Evolutionary conservation across 2,113 vertebrate genomes (phyloP).

Genomic region (Hippocampus zosterae): DNA sequence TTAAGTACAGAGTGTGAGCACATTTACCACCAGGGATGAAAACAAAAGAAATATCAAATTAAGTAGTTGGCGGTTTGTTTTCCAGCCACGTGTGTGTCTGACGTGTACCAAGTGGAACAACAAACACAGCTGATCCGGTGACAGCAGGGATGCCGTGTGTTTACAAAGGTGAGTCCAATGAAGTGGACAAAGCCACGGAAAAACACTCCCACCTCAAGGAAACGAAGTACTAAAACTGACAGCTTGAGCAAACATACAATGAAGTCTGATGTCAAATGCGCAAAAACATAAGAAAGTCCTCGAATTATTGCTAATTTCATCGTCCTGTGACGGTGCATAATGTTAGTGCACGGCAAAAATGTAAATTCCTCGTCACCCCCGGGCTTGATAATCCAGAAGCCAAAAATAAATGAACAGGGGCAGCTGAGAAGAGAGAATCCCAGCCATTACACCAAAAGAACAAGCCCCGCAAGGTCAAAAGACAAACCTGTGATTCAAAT

Average conservation of each 20-base stretch:
- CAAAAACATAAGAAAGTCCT: background rate
- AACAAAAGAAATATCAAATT: conserved; percentile 11
- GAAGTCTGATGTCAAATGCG: background rate
- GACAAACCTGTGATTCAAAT: background rate
- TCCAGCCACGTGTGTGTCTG: background rate
- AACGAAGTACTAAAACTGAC: conserved; percentile 16
- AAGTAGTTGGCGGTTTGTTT: background rate
- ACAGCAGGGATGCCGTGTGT: conserved; percentile 29
- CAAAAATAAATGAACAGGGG: conserved; percentile 22
- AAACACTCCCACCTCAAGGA: conserved; percentile 34
- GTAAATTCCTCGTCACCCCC: conserved; percentile 32
- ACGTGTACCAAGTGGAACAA: conserved; percentile 29
- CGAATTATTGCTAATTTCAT: background rate
- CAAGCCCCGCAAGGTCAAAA: conserved; percentile 15
- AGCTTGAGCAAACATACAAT: background rate
- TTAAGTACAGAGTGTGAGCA: no score
- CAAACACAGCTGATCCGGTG: conserved; percentile 18
- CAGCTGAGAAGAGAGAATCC: conserved; percentile 20
- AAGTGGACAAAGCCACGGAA: conserved; percentile 22
- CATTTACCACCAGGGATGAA: background rate
- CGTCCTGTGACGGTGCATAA: background rate
- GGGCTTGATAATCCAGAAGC: conserved; percentile 1
- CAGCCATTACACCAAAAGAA: conserved; percentile 16
- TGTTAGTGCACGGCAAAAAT: background rate
- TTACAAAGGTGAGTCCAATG: conserved; percentile 29